Conservation (phyloP, 1,140 invertebrate genomes). For the Drosophila truncata region DNA sequence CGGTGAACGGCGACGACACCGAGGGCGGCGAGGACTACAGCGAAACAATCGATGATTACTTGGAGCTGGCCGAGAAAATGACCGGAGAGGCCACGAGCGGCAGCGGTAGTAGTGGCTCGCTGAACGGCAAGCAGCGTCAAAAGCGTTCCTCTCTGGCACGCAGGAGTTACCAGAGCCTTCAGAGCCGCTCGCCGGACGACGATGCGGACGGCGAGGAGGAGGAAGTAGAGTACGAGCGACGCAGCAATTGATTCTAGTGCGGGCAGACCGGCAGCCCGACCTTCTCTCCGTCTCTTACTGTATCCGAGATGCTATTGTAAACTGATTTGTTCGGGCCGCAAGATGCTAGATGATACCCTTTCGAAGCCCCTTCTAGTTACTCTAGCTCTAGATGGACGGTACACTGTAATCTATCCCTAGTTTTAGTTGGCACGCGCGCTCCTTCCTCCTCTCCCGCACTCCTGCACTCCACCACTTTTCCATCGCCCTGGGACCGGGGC, state of each 20-base stretch:
- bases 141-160: constrained; percentile 30
- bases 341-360: constrained; percentile 17
- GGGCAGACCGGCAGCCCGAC: constrained; percentile 1
- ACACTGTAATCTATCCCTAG: constrained; percentile 42
- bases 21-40: constrained; percentile 67
- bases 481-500: constrained; percentile 1
- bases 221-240: constrained; percentile 29
- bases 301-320: constrained; percentile 58
- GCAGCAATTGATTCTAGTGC: constrained; percentile 39
- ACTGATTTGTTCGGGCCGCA: constrained; percentile 53
- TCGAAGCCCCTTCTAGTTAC: constrained; percentile 21
- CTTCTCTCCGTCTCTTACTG: constrained; percentile 17
- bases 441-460: constrained; percentile 4
- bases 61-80: constrained; percentile 50
- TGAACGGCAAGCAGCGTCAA: constrained; percentile 34
- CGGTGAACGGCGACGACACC: constrained; percentile 87
- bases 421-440: constrained; percentile 42
- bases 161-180: constrained; percentile 36
- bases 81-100: constrained; percentile 11
- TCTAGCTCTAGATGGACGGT: constrained; percentile 32
- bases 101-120: constrained; percentile 27
- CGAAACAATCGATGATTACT: constrained; percentile 63
- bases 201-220: constrained; percentile 26
- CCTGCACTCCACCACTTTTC: constrained; percentile 4
- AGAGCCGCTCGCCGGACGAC: constrained; percentile 17